Conservation (phyloP, 2,113 vertebrate species). For the Passer domesticus region DNA sequence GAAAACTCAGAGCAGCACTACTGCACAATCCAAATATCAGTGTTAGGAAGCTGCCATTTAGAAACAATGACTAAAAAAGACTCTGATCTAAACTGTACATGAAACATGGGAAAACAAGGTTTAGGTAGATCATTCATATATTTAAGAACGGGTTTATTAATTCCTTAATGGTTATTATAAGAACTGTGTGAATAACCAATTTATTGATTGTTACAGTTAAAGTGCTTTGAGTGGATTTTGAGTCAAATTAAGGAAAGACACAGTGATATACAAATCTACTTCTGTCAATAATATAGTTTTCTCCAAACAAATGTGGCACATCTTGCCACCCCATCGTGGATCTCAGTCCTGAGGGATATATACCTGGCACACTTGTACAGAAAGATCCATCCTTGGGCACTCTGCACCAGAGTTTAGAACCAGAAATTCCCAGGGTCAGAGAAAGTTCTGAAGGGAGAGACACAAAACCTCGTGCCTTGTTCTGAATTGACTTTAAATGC, state of each 20-base stretch:
- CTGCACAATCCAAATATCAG: neutral
- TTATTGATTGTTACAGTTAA: neutral
- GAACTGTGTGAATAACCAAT: neutral
- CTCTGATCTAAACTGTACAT: neutral
- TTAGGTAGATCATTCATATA: neutral
- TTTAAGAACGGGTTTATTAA: neutral
- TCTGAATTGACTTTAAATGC: neutral
- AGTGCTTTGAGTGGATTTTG: neutral
- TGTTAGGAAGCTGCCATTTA: neutral
- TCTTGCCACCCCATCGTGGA: neutral
- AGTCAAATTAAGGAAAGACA: neutral
- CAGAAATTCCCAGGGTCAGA: neutral
- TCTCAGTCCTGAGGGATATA: rapidly evolving
- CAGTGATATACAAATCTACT: neutral
- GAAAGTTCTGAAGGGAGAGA: neutral
- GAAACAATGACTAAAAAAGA: neutral
- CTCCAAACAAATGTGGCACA: neutral
- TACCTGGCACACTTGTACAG: neutral
- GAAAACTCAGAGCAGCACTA: neutral
- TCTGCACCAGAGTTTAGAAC: neutral
- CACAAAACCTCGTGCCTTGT: neutral
- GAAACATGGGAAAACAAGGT: neutral
- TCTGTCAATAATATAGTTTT: neutral
- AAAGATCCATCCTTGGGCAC: neutral
- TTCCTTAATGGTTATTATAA: neutral